These are phyloP conservation scores for Enteromius mattozi DNA, from an alignment of 2,797 vertebrate genomes.

Conservation along the genomic window DNA sequence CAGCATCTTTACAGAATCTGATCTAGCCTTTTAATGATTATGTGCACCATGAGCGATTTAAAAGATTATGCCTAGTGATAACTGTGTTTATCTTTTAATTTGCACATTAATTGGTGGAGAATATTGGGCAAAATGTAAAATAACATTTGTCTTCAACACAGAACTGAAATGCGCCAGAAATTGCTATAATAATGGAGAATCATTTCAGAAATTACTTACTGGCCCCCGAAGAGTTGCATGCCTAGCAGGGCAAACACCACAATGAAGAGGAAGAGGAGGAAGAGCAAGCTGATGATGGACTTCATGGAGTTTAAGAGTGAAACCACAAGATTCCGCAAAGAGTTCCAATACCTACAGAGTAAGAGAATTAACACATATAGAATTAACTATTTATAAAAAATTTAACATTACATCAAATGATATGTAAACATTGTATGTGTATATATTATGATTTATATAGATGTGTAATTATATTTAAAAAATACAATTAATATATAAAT, in stretches of 20 bases:
- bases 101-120: neutral
- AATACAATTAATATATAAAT: neutral
- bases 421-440: neutral
- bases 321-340: slow-evolving; percentile 93
- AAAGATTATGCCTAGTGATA: neutral
- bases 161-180: neutral
- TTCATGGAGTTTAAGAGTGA: slow-evolving; percentile 98
- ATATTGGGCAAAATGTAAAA: neutral
- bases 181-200: neutral
- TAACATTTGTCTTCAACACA: too few relatives aligned
- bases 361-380: neutral
- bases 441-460: neutral
- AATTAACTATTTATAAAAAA: neutral
- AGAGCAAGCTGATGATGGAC: slow-evolving; percentile 97
- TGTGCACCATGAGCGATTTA: neutral
- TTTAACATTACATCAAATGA: too few relatives aligned
- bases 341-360: slow-evolving; percentile 91
- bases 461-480: neutral
- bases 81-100: neutral
- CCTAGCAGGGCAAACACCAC: slow-evolving; percentile 96
- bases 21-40: neutral
- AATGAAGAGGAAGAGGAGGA: slow-evolving; percentile 98
- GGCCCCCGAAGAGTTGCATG: slow-evolving; percentile 98
- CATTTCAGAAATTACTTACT: slow-evolving; percentile 79
- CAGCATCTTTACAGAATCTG: neutral